Percentiles rank a stretch among this genome's conserved stretches.
Evolutionary conservation across 2,113 vertebrate genomes (phyloP).

Genomic region (Phocoena sinus): DNA sequence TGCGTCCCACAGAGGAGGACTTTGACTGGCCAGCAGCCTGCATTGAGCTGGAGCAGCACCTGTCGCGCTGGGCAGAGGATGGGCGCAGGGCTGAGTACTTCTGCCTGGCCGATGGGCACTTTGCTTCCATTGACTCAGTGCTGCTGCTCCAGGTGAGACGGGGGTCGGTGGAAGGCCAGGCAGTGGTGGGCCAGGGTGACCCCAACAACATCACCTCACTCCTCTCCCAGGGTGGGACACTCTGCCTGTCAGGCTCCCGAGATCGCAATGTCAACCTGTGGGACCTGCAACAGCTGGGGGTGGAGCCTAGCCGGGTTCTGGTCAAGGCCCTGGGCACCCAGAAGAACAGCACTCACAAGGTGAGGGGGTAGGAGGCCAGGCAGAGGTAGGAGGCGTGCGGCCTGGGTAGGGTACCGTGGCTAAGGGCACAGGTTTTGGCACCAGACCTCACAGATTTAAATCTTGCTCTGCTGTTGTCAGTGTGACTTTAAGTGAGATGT

Average conservation of each 20-base stretch:
- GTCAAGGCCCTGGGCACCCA: constrained; percentile 80
- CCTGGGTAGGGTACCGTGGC: neutral
- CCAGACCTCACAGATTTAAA: neutral
- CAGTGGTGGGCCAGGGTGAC: neutral
- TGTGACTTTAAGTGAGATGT: neutral
- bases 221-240: constrained; percentile 72
- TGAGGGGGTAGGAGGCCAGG: constrained; percentile 17
- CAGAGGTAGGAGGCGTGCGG: too few species aligned
- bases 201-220: neutral
- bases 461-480: neutral
- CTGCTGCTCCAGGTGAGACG: constrained; percentile 85
- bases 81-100: constrained; percentile 81
- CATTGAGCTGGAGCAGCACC: constrained; percentile 90
- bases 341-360: constrained; percentile 85
- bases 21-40: constrained; percentile 90
- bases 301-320: constrained; percentile 71
- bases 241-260: constrained; percentile 90
- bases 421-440: neutral
- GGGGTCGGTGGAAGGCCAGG: neutral
- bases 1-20: constrained; percentile 74
- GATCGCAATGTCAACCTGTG: constrained; percentile 93
- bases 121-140: constrained; percentile 87
- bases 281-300: constrained; percentile 84
- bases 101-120: constrained; percentile 86
- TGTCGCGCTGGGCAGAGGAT: constrained; percentile 83